Evolutionary conservation across 1,140 invertebrate genomes (phyloP), one percentile per base, ranked within the genome.

Genomic region (Helicoverpa zea): DNA sequence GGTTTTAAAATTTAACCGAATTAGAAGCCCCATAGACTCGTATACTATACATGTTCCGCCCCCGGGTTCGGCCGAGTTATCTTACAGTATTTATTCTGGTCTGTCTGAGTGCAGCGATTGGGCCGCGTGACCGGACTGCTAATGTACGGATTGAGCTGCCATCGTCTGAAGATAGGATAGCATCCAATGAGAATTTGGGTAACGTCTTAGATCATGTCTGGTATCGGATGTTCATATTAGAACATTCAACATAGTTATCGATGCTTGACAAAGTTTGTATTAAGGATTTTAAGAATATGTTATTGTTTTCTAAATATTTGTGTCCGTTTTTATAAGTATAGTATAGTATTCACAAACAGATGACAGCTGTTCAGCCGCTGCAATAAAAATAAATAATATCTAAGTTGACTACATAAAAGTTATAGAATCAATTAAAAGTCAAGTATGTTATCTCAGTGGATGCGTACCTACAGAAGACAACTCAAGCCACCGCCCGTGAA

Each of bases 71-170:
- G 43, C 49, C 64, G 68, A 78, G 80, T 72, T 82, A 82, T 82
- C 74, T 72, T 30, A 66, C 79, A 76, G 81, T 83, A 82, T 87
- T 85, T 84, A 83, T 82, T 83, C 82, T 72, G 81, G 79, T 70
- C 79, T 70, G 66, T 68, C 51, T 74, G 79, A 82, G 84, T 82
- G 80, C 84, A 82, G 73, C 83, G 87, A 88, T 86, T 83, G 87
- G 66, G 61, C 77, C 73, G 54, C 87, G 87, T 88, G 87, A 83
- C 68, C 23, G 3, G 87, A 87, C 83, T 88, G 54, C 81, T 87
- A 84, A 88, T 87, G 77, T 77, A 56, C 61, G 83, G 84, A 88
- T 87, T 81, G 79, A 81, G 79, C 79, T 84, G 81, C 75, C 72
- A 61, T 73, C 75, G 79, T 81, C 64, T 51, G 63, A 43, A 1